Evolutionary conservation across 2,113 vertebrate species (phyloP).

Genomic region (Anthoscopus minutus): DNA sequence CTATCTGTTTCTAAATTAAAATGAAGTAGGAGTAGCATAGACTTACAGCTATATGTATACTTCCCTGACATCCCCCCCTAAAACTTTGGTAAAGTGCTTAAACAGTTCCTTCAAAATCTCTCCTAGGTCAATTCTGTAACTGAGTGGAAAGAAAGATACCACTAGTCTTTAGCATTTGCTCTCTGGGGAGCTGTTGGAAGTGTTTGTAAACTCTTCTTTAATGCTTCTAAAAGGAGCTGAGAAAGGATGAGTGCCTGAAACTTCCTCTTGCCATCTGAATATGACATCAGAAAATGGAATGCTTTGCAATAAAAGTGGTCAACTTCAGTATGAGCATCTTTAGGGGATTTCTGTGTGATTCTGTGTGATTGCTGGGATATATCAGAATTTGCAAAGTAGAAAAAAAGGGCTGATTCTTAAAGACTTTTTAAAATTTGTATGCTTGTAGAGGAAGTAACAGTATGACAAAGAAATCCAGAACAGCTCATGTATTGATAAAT

Average conservation of each 20-base stretch:
- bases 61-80: not conserved
- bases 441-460: not conserved
- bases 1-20: not conserved
- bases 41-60: not conserved
- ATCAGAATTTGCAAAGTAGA: not conserved
- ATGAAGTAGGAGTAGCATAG: not conserved
- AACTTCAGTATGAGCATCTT: accelerated
- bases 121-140: not conserved
- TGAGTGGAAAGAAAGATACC: not conserved
- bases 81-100: not conserved
- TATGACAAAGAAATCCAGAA: not conserved
- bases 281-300: not conserved
- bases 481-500: not conserved
- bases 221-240: not conserved
- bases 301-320: not conserved
- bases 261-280: not conserved
- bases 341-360: not conserved
- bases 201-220: not conserved
- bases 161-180: not conserved
- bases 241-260: not conserved
- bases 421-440: not conserved
- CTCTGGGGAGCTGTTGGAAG: not conserved
- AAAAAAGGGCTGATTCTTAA: not conserved
- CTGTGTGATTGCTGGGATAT: not conserved
- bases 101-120: not conserved